Evolutionary conservation across 2,797 vertebrate genomes (phyloP), one percentile per base, ranked within the genome.

Genomic region (Acestrorhynchus altus): DNA sequence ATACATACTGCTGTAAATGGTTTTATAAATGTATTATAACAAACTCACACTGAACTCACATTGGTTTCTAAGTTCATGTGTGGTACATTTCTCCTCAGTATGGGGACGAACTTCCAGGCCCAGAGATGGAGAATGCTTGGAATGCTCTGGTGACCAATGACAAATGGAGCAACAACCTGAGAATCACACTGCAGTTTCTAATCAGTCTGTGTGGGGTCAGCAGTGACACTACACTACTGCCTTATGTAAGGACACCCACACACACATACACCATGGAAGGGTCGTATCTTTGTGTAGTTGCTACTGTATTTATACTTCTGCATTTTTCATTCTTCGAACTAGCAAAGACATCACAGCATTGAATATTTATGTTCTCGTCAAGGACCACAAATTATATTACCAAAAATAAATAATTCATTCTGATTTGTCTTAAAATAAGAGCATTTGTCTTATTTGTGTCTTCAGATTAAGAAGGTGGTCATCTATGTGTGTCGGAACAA

Each of bases 51-150:
- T 13, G 11, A 54, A n/a, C 20, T 1, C 10, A 26, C 10, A 57
- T 24, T 57, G 9, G 0, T 57, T 57, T 63, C 15, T 54, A 26
- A 22, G 24, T 40, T 11, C 22, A 0, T 42, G 0, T 77, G 31
- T 39, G 3, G 11, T 28, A 4, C 28, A 70, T 69, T 63, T 39
- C 28, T 61, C n/a, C 1, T 74, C 82, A 99, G 98, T 99, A 99
- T 18, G 98, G 97, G 79, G 98, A 99, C 79, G 98, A 99, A 92
- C 95, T 99, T 83, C 96, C 98, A 0, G 98, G 98, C 44, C 95
- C 95, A 0, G 98, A 99, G 90, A 98, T 99, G 90, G 98, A 99
- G 87, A 99, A 97, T 20, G 96, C 96, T 65, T 99, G 98, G 98
- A 99, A 99, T 47, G 96, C 97, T 2, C 87, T 99, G 81, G 98